Conservation (phyloP, 2,113 vertebrate species). For the Melierax canorus region DNA sequence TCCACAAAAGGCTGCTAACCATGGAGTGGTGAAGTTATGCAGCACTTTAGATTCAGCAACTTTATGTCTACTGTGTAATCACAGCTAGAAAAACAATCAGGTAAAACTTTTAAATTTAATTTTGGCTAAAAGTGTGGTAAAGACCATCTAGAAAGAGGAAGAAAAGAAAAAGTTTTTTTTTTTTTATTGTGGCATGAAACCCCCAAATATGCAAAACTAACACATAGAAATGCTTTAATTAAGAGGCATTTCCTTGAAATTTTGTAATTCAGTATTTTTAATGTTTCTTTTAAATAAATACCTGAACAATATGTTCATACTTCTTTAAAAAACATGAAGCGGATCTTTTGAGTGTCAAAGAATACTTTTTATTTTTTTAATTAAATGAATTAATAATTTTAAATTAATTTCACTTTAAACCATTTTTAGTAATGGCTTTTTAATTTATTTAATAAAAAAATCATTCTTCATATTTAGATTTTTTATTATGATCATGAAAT, state of each 20-base stretch:
- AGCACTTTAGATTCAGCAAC: background rate
- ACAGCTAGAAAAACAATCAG: background rate
- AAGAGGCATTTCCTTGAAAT: background rate
- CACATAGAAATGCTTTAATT: background rate
- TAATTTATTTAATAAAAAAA: background rate
- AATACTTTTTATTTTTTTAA: background rate
- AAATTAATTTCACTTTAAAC: background rate
- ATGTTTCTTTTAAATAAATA: background rate
- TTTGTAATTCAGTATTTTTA: background rate
- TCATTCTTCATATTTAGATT: background rate
- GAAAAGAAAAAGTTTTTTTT: background rate
- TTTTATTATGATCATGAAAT: background rate
- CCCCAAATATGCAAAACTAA: rapidly evolving
- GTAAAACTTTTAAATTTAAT: background rate
- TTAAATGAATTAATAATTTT: background rate
- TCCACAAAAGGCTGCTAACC: background rate
- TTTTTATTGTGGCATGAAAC: background rate
- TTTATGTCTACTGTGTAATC: background rate
- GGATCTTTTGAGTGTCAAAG: background rate
- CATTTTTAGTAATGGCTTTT: background rate
- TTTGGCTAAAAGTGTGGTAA: background rate
- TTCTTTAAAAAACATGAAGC: background rate
- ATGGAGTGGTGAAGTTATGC: background rate
- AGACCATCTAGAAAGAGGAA: rapidly evolving
- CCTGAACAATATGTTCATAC: background rate